Conservation (phyloP, 2,888 invertebrate genomes). For the Meteorus colon region DNA sequence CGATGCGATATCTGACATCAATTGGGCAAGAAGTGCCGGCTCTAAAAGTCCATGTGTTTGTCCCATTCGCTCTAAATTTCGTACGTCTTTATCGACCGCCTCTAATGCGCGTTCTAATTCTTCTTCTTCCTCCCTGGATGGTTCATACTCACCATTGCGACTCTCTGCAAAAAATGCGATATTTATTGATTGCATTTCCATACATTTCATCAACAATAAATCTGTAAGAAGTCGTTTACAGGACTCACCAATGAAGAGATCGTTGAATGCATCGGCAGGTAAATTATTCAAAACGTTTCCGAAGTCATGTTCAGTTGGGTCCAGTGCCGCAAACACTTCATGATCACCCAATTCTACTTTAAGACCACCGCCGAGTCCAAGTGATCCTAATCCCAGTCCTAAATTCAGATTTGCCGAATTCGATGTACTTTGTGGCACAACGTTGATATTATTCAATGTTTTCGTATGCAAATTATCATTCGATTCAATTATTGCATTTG, state of each 20-base stretch:
- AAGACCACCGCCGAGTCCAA: slow-evolving; percentile 64
- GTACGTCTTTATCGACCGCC: slow-evolving; percentile 83
- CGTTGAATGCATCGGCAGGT: slow-evolving; percentile 88
- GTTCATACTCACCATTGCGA: slow-evolving; percentile 82
- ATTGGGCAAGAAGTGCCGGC: slow-evolving; percentile 74
- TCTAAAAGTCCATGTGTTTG: slow-evolving; percentile 77
- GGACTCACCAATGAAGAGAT: slow-evolving; percentile 82
- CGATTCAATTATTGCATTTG: slow-evolving; percentile 46
- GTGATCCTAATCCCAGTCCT: slow-evolving; percentile 66
- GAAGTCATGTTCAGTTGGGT: slow-evolving; percentile 82
- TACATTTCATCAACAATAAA: slow-evolving; percentile 27
- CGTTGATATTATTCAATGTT: slow-evolving; percentile 68
- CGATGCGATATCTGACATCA: slow-evolving; percentile 73
- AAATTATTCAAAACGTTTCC: slow-evolving; percentile 86
- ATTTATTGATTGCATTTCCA: slow-evolving; percentile 51
- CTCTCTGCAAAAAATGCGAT: slow-evolving; percentile 73
- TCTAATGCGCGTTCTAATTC: slow-evolving; percentile 90
- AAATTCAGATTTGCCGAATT: slow-evolving; percentile 64
- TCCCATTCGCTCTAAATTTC: slow-evolving; percentile 81
- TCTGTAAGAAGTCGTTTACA: neutral
- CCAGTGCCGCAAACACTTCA: slow-evolving; percentile 71
- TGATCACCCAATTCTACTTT: slow-evolving; percentile 70
- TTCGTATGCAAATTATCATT: slow-evolving; percentile 59
- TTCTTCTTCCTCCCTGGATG: slow-evolving; percentile 88
- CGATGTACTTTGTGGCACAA: slow-evolving; percentile 60